phyloP scores from a whole-genome alignment of 2,797 vertebrate species.

The Nannoperca obscura region DNA sequence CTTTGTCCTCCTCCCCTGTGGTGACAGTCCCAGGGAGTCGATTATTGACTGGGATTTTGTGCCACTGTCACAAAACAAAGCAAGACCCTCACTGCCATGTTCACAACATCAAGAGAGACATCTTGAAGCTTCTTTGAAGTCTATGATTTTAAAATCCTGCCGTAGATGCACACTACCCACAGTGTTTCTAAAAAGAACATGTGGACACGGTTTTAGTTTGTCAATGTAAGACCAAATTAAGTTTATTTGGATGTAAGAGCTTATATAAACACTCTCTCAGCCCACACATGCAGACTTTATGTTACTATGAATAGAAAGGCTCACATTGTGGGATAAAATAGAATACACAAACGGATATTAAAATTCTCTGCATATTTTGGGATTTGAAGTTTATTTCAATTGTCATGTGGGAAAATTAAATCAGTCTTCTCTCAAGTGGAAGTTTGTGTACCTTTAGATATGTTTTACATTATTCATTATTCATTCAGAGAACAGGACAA shows the following conservation, averaged over 20 bases:
- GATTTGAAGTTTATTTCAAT: neutral
- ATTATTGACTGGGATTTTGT: neutral
- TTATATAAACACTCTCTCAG: conserved; percentile 1
- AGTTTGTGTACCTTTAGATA: conserved; percentile 1
- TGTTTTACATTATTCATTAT: conserved; percentile 12
- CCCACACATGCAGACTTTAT: neutral
- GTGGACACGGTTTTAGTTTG: neutral
- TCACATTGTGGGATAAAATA: neutral
- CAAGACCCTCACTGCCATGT: neutral
- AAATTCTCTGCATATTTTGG: neutral
- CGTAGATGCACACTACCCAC: neutral
- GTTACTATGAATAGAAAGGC: conserved; percentile 4
- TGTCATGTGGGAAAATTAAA: neutral
- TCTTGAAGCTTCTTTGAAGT: neutral
- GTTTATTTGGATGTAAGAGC: neutral
- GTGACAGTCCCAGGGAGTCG: neutral
- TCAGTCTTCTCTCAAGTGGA: neutral
- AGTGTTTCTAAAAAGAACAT: neutral
- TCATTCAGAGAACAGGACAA: conserved; percentile 21
- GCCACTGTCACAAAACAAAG: conserved; percentile 7
- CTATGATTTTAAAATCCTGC: neutral
- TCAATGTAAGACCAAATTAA: neutral
- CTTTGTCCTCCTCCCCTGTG: neutral
- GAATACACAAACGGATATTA: neutral
- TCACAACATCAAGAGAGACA: conserved; percentile 13